phyloP scores from a whole-genome alignment of 92 coral and sea anemone species.

The Porites lobata region DNA sequence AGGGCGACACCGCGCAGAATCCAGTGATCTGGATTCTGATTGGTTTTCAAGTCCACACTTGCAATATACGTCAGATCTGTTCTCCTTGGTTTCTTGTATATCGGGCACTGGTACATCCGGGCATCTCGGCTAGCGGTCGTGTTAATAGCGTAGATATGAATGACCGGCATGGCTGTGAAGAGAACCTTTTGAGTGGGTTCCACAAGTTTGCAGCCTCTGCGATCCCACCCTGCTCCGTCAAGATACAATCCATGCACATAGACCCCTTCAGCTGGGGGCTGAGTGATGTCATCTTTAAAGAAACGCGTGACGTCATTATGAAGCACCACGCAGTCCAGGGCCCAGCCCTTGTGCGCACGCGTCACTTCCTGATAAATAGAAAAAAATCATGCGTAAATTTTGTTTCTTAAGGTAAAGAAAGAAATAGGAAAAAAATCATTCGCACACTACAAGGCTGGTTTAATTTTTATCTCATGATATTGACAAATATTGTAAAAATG shows the following conservation, averaged over 20 bases:
- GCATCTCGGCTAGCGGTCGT: conserved; percentile 94
- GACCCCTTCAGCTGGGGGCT: conserved; percentile 97
- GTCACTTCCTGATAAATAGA: conserved; percentile 87
- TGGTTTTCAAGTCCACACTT: conserved; percentile 97
- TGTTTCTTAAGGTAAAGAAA: no score
- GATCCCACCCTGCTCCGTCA: conserved; percentile 99
- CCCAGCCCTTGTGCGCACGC: conserved; percentile 99
- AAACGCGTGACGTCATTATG: conserved; percentile 98
- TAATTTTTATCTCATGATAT: no score
- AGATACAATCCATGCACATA: conserved; percentile 94
- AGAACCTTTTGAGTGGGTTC: conserved; percentile 97
- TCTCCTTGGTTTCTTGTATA: conserved; percentile 97
- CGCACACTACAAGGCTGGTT: no score
- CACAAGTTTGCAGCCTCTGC: conserved; percentile 92
- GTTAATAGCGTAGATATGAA: conserved; percentile 98
- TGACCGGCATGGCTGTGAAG: conserved; percentile 95
- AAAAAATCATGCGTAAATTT: neutral
- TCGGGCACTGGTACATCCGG: conserved; percentile 99
- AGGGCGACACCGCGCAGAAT: conserved; percentile 98
- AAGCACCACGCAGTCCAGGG: conserved; percentile 94
- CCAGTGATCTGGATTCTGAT: conserved; percentile 99
- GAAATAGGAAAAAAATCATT: no score
- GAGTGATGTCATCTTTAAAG: conserved; percentile 94
- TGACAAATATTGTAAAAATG: no score
- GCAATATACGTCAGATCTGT: conserved; percentile 98